Conservation (phyloP, 1,140 invertebrate genomes). For the Drosophila hydei region DNA sequence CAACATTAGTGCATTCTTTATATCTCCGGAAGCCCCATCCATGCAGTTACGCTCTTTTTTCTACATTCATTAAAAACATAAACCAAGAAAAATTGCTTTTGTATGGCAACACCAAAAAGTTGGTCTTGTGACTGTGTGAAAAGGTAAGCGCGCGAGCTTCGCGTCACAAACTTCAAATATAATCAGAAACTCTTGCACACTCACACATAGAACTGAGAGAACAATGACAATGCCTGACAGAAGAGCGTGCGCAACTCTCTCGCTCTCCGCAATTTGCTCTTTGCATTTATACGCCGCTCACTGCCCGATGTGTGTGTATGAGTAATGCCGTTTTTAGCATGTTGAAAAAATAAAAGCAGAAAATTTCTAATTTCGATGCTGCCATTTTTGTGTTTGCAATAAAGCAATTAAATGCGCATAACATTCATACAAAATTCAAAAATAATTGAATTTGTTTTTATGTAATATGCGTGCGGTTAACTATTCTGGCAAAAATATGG, state of each 20-base stretch:
- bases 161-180: conserved; percentile 65
- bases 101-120: conserved; percentile 69
- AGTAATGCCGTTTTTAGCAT: conserved; percentile 75
- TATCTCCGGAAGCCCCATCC: conserved; percentile 17
- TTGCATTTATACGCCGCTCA: conserved; percentile 33
- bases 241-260: conserved; percentile 55
- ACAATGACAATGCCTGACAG: conserved; percentile 41
- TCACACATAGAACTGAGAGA: conserved; percentile 18
- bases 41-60: conserved; percentile 6
- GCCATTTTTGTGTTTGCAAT: conserved; percentile 55
- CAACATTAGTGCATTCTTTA: conserved; percentile 9
- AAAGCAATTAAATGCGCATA: conserved; percentile 47
- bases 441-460: conserved; percentile 33
- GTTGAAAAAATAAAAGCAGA: conserved; percentile 46
- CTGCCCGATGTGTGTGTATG: conserved; percentile 55
- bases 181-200: conserved; percentile 57
- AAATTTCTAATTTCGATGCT: conserved; percentile 60
- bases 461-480: conserved; percentile 28
- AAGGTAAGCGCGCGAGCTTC: conserved; percentile 60
- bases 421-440: conserved; percentile 37
- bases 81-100: conserved; percentile 33
- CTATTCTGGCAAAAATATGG: conserved; percentile 31
- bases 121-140: conserved; percentile 76
- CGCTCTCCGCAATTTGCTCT: conserved; percentile 23
- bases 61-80: conserved; percentile 32